phyloP scores from a whole-genome alignment of 2,113 vertebrate genomes.

The Pipa parva region DNA sequence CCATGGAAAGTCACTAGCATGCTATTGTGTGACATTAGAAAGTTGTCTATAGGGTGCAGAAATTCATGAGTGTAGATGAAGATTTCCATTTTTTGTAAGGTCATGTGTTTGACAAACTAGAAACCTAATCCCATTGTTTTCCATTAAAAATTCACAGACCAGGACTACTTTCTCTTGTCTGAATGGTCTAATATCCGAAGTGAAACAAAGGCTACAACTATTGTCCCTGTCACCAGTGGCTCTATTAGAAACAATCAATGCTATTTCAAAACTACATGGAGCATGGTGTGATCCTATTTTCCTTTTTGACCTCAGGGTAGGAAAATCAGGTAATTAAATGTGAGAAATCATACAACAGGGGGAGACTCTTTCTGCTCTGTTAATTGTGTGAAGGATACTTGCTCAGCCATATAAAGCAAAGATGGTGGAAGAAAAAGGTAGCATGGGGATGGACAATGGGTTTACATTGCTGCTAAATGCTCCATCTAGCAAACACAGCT shows the following conservation, averaged over 20 bases:
- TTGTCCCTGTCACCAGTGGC: constrained; percentile 69
- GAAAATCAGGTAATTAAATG: constrained; percentile 92
- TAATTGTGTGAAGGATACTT: constrained; percentile 74
- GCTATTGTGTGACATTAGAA: neutral
- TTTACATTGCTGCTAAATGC: constrained; percentile 69
- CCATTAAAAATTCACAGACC: constrained; percentile 65
- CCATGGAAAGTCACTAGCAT: neutral
- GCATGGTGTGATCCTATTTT: constrained; percentile 77
- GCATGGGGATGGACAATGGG: constrained; percentile 59
- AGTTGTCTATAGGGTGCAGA: neutral
- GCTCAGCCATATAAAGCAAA: constrained; percentile 67
- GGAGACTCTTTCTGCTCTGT: constrained; percentile 78
- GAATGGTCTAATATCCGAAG: constrained; percentile 69
- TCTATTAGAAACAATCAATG: constrained; percentile 74
- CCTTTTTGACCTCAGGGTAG: constrained; percentile 71
- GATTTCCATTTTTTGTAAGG: constrained; percentile 70
- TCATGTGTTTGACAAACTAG: constrained; percentile 66
- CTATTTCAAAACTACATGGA: constrained; percentile 71
- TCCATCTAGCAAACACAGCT: constrained; percentile 76
- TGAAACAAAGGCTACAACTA: constrained; percentile 68
- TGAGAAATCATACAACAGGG: constrained; percentile 74
- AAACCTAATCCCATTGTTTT: constrained; percentile 72
- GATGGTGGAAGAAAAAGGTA: constrained; percentile 52
- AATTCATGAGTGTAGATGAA: constrained; percentile 69
- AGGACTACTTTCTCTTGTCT: constrained; percentile 66